Evolutionary conservation across 2,113 vertebrate species (phyloP).

Genomic region (Limnothrissa miodon): DNA sequence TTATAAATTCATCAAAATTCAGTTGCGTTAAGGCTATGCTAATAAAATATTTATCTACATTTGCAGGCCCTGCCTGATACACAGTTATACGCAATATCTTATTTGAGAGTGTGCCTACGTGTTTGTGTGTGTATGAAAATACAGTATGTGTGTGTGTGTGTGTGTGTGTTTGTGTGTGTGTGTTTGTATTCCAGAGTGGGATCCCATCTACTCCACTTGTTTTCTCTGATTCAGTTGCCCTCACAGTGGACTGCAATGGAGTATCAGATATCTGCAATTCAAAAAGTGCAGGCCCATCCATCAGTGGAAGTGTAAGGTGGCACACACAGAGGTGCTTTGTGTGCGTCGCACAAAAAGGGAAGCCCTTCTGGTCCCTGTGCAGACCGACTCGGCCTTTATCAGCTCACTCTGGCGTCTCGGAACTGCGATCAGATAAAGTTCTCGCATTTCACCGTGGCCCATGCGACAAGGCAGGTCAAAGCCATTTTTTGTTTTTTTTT

Average conservation of each 20-base stretch:
- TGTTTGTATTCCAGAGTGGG: neutral
- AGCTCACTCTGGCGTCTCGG: slow-evolving; percentile 34
- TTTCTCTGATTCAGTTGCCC: neutral
- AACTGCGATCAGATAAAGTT: slow-evolving; percentile 50
- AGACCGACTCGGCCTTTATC: slow-evolving; percentile 39
- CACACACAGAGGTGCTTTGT: slow-evolving; percentile 37
- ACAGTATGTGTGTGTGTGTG: neutral
- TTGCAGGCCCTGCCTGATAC: neutral
- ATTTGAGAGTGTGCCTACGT: neutral
- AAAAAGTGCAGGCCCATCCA: slow-evolving; percentile 39
- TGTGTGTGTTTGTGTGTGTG: slow-evolving; percentile 6
- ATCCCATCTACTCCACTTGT: neutral
- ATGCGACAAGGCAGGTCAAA: slow-evolving; percentile 22
- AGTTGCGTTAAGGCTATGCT: slow-evolving; percentile 12
- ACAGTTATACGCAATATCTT: slow-evolving; percentile 29
- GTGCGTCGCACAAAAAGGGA: slow-evolving; percentile 37
- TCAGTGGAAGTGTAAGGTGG: slow-evolving; percentile 39
- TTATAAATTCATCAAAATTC: slow-evolving; percentile 37
- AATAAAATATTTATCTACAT: slow-evolving; percentile 37
- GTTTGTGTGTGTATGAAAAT: no score
- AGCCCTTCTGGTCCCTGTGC: neutral
- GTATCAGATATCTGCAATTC: slow-evolving; percentile 45
- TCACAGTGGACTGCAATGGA: neutral
- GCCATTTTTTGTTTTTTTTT: slow-evolving; percentile 20
- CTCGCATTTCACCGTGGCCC: slow-evolving; percentile 44